phyloP scores from a whole-genome alignment of 2,888 invertebrate species.

The Xylota segnis region DNA sequence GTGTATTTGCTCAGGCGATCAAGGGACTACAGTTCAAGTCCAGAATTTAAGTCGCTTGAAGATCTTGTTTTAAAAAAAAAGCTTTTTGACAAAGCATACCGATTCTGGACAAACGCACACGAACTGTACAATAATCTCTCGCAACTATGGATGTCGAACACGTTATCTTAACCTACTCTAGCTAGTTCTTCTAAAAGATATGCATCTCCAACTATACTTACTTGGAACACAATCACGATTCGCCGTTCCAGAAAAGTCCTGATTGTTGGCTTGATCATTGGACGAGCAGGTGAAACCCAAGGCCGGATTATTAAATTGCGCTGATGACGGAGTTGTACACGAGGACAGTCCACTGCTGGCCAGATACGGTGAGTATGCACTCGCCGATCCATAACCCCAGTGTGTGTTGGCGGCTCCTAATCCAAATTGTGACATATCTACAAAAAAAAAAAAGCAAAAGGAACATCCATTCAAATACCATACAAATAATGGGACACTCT shows the following conservation, averaged over 20 bases:
- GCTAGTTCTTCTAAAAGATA: too few species aligned
- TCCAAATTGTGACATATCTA: conserved; percentile 95
- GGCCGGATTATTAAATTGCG: conserved; percentile 91
- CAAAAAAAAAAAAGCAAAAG: conserved; percentile 59
- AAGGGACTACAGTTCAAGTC: too few species aligned
- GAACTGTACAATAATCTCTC: too few species aligned
- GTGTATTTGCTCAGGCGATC: too few species aligned
- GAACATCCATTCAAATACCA: conserved; percentile 1
- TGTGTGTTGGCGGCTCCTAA: conserved; percentile 93
- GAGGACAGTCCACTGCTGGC: conserved; percentile 89
- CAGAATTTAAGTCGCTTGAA: too few species aligned
- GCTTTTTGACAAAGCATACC: too few species aligned
- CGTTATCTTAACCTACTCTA: too few species aligned
- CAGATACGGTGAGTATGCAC: conserved; percentile 94
- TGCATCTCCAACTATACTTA: conserved; percentile 81
- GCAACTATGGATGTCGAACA: too few species aligned
- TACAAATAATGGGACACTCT: neutral
- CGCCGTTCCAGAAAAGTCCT: conserved; percentile 87
- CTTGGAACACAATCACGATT: conserved; percentile 86
- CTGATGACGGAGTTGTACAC: conserved; percentile 89
- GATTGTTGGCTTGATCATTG: conserved; percentile 87
- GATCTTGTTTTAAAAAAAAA: too few species aligned
- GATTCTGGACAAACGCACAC: too few species aligned
- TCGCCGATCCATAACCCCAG: conserved; percentile 94
- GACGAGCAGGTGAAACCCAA: conserved; percentile 90